Evolutionary conservation across 2,888 invertebrate species (phyloP), one percentile per base, ranked within the genome.

Genomic region (Apotomis betuletana): DNA sequence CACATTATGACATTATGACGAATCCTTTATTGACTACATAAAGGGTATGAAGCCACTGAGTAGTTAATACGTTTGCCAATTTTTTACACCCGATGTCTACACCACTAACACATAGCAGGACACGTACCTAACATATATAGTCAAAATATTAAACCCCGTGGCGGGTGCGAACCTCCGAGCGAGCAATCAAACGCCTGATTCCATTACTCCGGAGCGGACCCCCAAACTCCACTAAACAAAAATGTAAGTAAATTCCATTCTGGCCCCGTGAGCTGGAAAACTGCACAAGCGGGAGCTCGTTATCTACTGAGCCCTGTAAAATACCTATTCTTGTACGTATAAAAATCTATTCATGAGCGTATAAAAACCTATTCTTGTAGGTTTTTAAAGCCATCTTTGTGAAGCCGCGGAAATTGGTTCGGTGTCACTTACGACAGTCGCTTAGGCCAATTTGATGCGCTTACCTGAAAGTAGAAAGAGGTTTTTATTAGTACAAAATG

Each of bases 231-330:
- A 67, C 65, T 70, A 65, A 65, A 69, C 71, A 69, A 70, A 85
- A 85, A 84, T 83, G 85, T 86, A 85, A 85, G 85, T 85, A 81
- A 85, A 85, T 85, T 85, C 82, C 83, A 84, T 88, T 87, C 83
- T 83, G 79, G 85, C 72, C 75, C 84, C 83, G 75, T 85, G 87
- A 82, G 79, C 81, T 83, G 87, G 87, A 88, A 88, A 87, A 86
- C 84, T 78, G 82, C 77, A 77, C 78, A 77, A 73, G 75, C 75
- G 77, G 74, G 76, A 77, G 74, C 76, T 75, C 76, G 63, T 73
- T 51, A 61, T 75, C 75, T 65, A 44, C 63, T 38, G 70, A 74
- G 70, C 38, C 70, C 58, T 70, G 51, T 65, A 58, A 59, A 70
- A 70, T 65, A 70, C 54, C 59, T 70, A 70, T 65, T 70, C 64